These are phyloP conservation scores for Dendroctonus valens DNA, from an alignment of 1,140 invertebrate genomes.

Conservation along the genomic window DNA sequence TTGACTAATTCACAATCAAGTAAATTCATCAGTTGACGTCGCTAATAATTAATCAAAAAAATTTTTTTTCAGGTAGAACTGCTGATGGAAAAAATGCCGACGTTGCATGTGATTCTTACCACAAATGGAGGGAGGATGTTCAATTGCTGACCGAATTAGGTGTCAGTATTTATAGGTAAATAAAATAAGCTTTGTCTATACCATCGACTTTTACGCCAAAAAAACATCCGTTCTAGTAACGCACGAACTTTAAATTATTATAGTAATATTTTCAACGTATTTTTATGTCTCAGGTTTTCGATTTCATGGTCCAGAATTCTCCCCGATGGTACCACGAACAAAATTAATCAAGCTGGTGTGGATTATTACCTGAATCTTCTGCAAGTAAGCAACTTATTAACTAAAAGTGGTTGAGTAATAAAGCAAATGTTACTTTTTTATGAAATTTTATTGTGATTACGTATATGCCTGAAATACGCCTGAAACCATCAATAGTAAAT, in stretches of 20 bases:
- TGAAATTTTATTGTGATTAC: too few species aligned
- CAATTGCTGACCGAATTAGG: slow-evolving; percentile 50
- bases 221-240: too few species aligned
- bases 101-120: slow-evolving; percentile 53
- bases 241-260: background rate
- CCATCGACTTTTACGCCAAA: too few species aligned
- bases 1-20: too few species aligned
- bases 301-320: slow-evolving; percentile 61
- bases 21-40: too few species aligned
- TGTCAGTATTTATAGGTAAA: slow-evolving; percentile 48
- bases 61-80: background rate
- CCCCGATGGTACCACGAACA: slow-evolving; percentile 54
- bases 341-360: slow-evolving; percentile 54
- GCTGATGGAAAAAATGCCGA: slow-evolving; percentile 49
- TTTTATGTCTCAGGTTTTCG: slow-evolving; percentile 54
- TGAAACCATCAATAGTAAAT: too few species aligned
- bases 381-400: slow-evolving; percentile 50
- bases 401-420: slow-evolving; percentile 49
- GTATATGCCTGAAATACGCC: too few species aligned
- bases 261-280: background rate
- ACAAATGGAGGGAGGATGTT: slow-evolving; percentile 55
- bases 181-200: background rate
- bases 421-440: too few species aligned
- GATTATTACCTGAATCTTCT: slow-evolving; percentile 59
- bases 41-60: too few species aligned